Base-by-base conservation (phyloP, 2,113 vertebrate species). In the Pelecanoides urinatrix region DNA sequence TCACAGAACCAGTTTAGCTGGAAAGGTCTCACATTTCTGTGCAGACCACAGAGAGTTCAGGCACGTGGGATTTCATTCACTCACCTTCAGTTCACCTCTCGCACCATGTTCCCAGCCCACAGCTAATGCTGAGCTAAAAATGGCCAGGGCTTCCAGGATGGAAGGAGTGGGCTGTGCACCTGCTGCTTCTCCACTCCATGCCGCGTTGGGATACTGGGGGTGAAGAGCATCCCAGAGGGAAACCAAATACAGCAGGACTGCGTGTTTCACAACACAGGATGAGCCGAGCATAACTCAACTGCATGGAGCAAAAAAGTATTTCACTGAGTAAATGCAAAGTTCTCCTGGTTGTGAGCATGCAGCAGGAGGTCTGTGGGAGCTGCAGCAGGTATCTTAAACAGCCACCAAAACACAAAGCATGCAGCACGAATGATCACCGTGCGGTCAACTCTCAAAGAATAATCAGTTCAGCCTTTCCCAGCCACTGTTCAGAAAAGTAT, bases 271-370 rank as follows among this genome's bases (percentile, higher is more conserved):
- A 68, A 1, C 36, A 22, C 13, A 16, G 66, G n/a, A 16, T n/a
- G 25, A 72, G 66, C 42, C 0, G 0, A 72, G 34, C 52, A 13
- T 1, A 86, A 42, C 44, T 44, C 56, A 38, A 6, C 4, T 19
- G 32, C 0, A 4, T 16, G 22, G 26, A 65, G 53, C 20, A 36
- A 56, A 49, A 55, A 82, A 76, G 10, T 8, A 20, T 61, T 79
- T 30, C 84, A 27, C 36, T 58, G 50, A 70, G 32, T 11, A 73
- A 58, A 77, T 11, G 21, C 67, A 10, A 36, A 82, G 78, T 40
- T 65, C 16, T 61, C 30, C 30, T 49, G 38, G 27, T 9, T 72
- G 14, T 9, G 66, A 75, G 19, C 16, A 11, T 55, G 72, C 38
- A 70, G 56, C 44, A 67, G 61, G 20, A 56, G 52, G 19, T 5